Conservation (phyloP, 2,113 vertebrate species). For the Fukomys damarensis region DNA sequence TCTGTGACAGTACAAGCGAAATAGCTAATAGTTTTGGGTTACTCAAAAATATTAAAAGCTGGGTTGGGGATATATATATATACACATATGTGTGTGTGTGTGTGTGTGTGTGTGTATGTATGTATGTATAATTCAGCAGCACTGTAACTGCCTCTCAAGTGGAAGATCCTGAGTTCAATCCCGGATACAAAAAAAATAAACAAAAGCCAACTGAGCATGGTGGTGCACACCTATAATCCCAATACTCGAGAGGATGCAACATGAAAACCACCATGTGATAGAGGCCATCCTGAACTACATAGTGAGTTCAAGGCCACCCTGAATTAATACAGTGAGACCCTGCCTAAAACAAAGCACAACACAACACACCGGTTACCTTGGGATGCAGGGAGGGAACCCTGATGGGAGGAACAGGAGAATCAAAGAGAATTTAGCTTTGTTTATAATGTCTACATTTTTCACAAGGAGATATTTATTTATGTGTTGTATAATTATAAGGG, state of each 20-base stretch:
- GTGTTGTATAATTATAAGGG: conserved; percentile 13
- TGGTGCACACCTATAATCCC: background rate
- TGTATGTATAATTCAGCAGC: no score
- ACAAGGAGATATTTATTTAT: conserved; percentile 17
- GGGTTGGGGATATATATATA: no score
- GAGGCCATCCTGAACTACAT: background rate
- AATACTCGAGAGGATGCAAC: background rate
- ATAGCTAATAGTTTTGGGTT: background rate
- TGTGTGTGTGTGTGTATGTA: no score
- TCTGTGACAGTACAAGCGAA: conserved; percentile 24
- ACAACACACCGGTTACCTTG: background rate
- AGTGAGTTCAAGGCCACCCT: background rate
- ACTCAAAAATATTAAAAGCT: background rate
- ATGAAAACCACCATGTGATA: background rate
- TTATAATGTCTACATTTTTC: conserved; percentile 29
- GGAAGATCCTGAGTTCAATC: no score
- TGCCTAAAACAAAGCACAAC: background rate
- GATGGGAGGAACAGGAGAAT: background rate
- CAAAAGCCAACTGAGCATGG: background rate
- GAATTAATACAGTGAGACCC: background rate
- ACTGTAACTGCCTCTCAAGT: no score
- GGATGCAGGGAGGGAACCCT: background rate
- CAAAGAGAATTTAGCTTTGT: conserved; percentile 9
- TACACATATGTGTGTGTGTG: no score
- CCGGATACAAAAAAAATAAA: background rate